Evolutionary conservation across 2,888 invertebrate species (phyloP), one percentile per base, ranked within the genome.

Genomic region (Platycheirus rosarum): DNA sequence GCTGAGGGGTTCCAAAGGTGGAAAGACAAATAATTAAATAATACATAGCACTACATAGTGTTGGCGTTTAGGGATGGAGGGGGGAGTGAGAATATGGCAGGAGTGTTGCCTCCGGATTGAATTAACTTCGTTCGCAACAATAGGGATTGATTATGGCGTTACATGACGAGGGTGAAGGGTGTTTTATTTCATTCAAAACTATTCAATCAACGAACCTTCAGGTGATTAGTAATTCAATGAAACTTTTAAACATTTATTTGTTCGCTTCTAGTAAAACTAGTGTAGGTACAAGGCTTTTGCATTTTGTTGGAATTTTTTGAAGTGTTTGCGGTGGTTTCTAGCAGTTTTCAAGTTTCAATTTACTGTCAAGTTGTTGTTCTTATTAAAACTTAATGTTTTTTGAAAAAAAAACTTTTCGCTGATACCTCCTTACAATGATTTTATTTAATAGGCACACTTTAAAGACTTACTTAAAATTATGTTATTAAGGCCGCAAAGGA

Each of bases 1-100:
- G 16, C 26, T 0, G 57, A 20, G 20, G n/a, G 23, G 8, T 23
- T 2, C 4, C 1, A 37, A 1, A 16, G 3, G 37, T 62, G 18
- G n/a, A 40, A 26, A 32, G 76, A 62, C 53, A 70, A 70, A 62
- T 70, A 80, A 80, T 80, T 76, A 80, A 70, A 80, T 71, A 80
- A 71, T 75, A 48, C 57, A 80, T 62, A 57, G 49, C 55, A 35
- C 42, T 66, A 55, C 26, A 42, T 7, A 16, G 16, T 29, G 51
- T 11, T 35, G 37, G 35, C 5, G n/a, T n/a, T n/a, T n/a, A n/a
- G n/a, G n/a, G n/a, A n/a, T n/a, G n/a, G n/a, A n/a, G 2, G n/a
- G 5, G 9, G 9, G 1, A 26, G 4, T n/a, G 6, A 11, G 37
- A 13, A n/a, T 13, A 26, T 55, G 5, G 26, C 1, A 35, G 11